Base-by-base conservation (phyloP, 2,113 vertebrate genomes). In the Illadopsis cleaveri region DNA sequence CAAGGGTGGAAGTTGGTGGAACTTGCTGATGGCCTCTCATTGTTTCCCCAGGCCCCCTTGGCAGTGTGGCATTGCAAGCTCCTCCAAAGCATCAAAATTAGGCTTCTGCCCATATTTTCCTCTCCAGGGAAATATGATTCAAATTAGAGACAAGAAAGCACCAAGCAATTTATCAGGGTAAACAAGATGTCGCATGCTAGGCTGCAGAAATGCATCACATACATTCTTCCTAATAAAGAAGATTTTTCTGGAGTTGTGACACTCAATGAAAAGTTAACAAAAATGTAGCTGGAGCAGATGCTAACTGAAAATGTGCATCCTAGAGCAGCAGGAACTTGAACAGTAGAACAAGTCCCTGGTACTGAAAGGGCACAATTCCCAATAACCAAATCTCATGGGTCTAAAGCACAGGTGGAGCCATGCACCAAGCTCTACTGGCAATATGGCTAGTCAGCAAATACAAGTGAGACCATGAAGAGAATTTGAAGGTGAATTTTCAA, bases 401-500 rank as follows among this genome's bases (percentile, higher is more conserved):
- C 70, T 12, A 7, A 42, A 65, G 37, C 24, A 37, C 20, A 15
- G 25, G 22, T 1, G 44, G 37, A 87, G 44, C 57, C 21, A 5
- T 1, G 2, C 22, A 65, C 37, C 51, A 60, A 60, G 1, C 0
- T 21, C 15, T 15, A 47, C 24, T 5, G 58, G 53, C 77, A 73
- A 80, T 70, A 90, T 0, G 20, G 44, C 65, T 4, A 25, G 38
- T 28, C 1, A 1, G 62, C 57, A 86, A 87, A 80, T n/a, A 68
- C 27, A 57, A 21, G 12, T 14, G 37, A 91, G n/a, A 65, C 37
- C 30, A 24, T 1, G 24, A 47, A 72, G 54, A 47, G 53, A 89
- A 75, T 48, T 3, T 82, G 60, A 47, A 95, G 56, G n/a, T 75
- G 69, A 87, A 86, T 82, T 93, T 89, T 77, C 62, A 86, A 61